Base-by-base conservation (phyloP, 2,888 invertebrate genomes). In the Oasisia sp. region DNA sequence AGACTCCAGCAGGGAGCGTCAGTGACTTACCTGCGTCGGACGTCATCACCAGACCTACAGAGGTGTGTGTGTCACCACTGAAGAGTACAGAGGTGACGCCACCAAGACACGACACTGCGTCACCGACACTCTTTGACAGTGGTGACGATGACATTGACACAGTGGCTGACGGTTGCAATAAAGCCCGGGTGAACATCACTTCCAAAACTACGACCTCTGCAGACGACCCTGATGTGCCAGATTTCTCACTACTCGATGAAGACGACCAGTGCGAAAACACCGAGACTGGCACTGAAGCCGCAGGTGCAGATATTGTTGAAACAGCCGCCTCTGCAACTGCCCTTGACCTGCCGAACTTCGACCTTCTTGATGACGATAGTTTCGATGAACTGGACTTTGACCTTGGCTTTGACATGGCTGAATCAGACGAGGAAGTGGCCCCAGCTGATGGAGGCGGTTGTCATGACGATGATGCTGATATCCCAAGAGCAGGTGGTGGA, bases 341-440 rank as follows among this genome's bases (percentile, higher is more conserved):
- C 27, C 74, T 74, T 74, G 74, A 74, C 74, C 74, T 74, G 14
- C 74, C 74, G 5, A 74, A 74, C 74, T 74, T 74, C 7, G n/a
- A 74, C 74, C 74, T 74, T 74, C 74, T 74, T 12, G 58, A 32
- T 19, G 32, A 74, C 7, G 58, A 44, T 19, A 58, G 32, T 91
- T 14, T 58, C 1, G 44, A 91, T 32, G 89, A 19, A 12, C 58
- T 90, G 32, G 90, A 93, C 32, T 94, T 94, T 93, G 94, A 94
- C 58, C 93, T 94, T 38, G 93, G 92, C 19, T 95, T 95, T 94
- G 95, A 95, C 92, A 93, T 95, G 92, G 95, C 91, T 92, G 93
- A 93, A n/a, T 91, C 90, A 58, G 92, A 93, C 92, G 95, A 94
- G n/a, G 94, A 95, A 9, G 95, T 95, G 90, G 93, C 95, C 45